phyloP scores from a whole-genome alignment of 2,888 invertebrate genomes.

The Lasioglossum villosulum region DNA sequence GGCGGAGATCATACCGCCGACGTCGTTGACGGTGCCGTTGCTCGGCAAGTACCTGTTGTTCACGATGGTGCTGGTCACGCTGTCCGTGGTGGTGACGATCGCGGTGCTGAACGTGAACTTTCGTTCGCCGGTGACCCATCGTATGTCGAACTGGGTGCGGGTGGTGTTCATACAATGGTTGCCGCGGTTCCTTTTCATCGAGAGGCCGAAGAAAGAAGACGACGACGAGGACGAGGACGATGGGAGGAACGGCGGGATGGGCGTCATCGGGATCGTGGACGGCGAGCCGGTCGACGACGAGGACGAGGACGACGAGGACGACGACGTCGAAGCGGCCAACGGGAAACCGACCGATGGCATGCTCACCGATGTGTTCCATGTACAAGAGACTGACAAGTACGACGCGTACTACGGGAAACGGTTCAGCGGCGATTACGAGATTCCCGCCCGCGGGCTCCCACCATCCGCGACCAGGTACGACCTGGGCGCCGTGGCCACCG shows the following conservation, averaged over 20 bases:
- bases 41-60: conserved; percentile 96
- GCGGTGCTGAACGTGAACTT: conserved; percentile 97
- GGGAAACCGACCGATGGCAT: conserved; percentile 87
- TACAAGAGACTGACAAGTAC: conserved; percentile 89
- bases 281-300: conserved; percentile 85
- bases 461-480: conserved; percentile 66
- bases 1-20: conserved; percentile 97
- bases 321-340: conserved; percentile 87
- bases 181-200: conserved; percentile 94
- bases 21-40: conserved; percentile 95
- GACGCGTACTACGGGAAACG: conserved; percentile 87
- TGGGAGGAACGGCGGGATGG: conserved; percentile 80
- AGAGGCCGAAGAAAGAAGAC: conserved; percentile 93
- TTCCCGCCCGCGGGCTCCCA: conserved; percentile 84
- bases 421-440: conserved; percentile 90
- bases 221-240: conserved; percentile 87
- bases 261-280: conserved; percentile 85
- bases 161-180: conserved; percentile 93
- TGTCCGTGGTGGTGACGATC: conserved; percentile 97
- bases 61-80: conserved; percentile 97
- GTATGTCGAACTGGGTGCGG: conserved; percentile 96
- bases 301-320: conserved; percentile 85
- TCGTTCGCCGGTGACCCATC: conserved; percentile 96
- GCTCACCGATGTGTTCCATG: conserved; percentile 92
- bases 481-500: conserved; percentile 86